phyloP scores from a whole-genome alignment of 2,888 invertebrate species.

The Mesoligia furuncula region DNA sequence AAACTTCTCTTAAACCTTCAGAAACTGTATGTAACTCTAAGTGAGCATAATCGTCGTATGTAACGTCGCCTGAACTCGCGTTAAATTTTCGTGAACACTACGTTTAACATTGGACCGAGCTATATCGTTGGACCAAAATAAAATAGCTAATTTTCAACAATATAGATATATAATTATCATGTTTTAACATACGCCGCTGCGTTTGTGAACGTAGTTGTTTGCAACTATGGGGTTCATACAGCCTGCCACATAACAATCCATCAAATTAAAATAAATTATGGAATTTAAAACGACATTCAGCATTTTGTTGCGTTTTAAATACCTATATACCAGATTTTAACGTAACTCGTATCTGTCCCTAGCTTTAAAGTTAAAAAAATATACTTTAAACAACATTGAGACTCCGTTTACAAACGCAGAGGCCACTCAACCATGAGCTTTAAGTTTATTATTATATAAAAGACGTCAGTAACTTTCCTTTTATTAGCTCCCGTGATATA shows the following conservation, averaged over 20 bases:
- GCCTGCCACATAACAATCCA: constrained; percentile 27
- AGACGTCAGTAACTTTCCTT: constrained; percentile 55
- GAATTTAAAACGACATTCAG: constrained; percentile 11
- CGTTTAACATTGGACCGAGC: constrained; percentile 84
- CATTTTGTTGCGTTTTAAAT: constrained; percentile 23
- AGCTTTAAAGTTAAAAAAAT: constrained; percentile 56
- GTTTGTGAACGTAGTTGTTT: constrained; percentile 62
- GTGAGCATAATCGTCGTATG: constrained; percentile 48
- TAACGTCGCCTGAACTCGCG: constrained; percentile 76
- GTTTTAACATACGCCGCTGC: constrained; percentile 70
- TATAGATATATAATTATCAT: constrained; percentile 83
- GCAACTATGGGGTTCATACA: constrained; percentile 42
- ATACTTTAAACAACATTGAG: constrained; percentile 37
- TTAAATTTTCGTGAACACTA: constrained; percentile 77
- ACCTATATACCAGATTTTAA: constrained; percentile 11
- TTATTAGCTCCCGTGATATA: constrained; percentile 61
- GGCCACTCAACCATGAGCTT: constrained; percentile 56
- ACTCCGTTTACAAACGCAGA: constrained; percentile 54
- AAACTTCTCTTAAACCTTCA: constrained; percentile 37
- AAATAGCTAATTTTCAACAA: constrained; percentile 89
- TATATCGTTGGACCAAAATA: constrained; percentile 86
- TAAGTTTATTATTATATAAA: constrained; percentile 61
- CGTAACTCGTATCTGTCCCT: constrained; percentile 10
- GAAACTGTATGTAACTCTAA: constrained; percentile 64
- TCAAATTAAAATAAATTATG: constrained; percentile 28